Evolutionary conservation across 1,140 invertebrate species (phyloP).

Genomic region (Aphis gossypii): DNA sequence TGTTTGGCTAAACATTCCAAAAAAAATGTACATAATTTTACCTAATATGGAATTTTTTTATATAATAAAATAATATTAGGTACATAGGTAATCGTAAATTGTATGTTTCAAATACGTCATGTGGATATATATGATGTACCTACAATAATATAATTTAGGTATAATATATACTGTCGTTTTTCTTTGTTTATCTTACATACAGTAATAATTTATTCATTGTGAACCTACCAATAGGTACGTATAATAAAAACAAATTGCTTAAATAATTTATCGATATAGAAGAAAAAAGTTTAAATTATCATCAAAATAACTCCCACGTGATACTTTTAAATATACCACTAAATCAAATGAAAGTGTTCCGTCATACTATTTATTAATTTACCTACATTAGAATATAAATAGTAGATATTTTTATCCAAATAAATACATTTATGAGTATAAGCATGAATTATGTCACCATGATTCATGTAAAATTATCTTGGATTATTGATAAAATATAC

Average conservation of each 20-base stretch:
- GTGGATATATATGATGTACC: too few relatives aligned
- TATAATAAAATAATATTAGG: not conserved
- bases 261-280: not conserved
- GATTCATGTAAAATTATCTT: not conserved
- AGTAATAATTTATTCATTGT: not conserved
- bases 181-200: not conserved
- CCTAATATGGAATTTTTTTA: not conserved
- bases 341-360: conserved; percentile 6
- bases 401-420: not conserved
- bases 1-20: not conserved
- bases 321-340: not conserved
- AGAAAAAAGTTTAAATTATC: not conserved
- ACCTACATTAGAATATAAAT: not conserved
- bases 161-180: not conserved
- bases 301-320: not conserved
- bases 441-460: not conserved
- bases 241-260: not conserved
- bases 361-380: not conserved
- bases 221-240: not conserved
- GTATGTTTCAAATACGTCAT: not conserved
- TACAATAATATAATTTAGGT: too few relatives aligned
- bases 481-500: not conserved
- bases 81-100: not conserved
- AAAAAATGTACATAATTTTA: not conserved
- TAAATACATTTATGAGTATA: not conserved